Conservation (phyloP, 2,888 invertebrate genomes). For the Odontothrips loti region DNA sequence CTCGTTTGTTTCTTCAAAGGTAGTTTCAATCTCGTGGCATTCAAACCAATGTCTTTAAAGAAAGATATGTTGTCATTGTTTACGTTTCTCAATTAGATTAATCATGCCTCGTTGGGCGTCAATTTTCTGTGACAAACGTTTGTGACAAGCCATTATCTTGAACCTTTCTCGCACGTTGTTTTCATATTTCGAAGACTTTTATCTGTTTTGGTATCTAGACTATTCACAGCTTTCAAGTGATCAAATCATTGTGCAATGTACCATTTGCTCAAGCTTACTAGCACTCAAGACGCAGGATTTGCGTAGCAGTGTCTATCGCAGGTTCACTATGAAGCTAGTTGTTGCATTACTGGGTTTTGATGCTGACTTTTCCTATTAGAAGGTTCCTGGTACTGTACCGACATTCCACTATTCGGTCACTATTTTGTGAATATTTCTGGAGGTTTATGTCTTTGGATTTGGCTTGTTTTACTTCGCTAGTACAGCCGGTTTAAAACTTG, state of each 20-base stretch:
- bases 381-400: conserved; percentile 7
- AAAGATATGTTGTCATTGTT: too few relatives aligned
- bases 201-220: neutral
- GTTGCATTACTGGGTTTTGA: conserved; percentile 18
- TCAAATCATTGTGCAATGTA: neutral
- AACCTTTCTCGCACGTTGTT: neutral
- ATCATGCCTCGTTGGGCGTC: too few relatives aligned
- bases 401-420: neutral
- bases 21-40: too few relatives aligned
- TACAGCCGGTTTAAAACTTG: neutral
- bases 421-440: conserved; percentile 14
- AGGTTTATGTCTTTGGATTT: conserved; percentile 17
- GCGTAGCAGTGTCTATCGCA: conserved; percentile 10
- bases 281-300: conserved; percentile 17
- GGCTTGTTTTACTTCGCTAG: conserved; percentile 19
- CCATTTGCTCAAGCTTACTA: conserved; percentile 24
- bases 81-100: too few relatives aligned
- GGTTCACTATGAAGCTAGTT: conserved; percentile 18
- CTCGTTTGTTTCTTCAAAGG: too few relatives aligned
- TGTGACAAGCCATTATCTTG: too few relatives aligned
- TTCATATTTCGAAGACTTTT: neutral
- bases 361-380: conserved; percentile 22
- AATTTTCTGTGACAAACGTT: too few relatives aligned
- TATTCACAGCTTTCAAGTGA: conserved; percentile 23
- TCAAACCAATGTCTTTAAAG: too few relatives aligned